Conservation (phyloP, 2,797 vertebrate species). For the Staurois parvus region DNA sequence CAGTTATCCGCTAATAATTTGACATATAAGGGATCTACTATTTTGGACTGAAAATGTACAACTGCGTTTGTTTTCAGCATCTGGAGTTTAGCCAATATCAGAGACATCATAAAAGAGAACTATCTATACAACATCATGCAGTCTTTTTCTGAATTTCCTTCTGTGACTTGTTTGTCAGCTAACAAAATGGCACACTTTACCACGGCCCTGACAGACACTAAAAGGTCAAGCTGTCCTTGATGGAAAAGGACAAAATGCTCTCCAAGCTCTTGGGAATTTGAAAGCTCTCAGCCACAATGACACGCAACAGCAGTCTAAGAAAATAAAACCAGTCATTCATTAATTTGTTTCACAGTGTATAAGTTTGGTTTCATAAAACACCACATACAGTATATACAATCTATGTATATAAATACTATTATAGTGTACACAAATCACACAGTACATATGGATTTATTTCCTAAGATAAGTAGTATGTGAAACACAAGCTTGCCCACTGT, state of each 20-base stretch:
- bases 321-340: not conserved
- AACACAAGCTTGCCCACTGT: too few species aligned
- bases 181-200: not conserved
- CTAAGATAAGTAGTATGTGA: too few species aligned
- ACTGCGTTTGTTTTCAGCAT: not conserved
- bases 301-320: not conserved
- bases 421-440: too few species aligned
- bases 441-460: too few species aligned
- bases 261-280: not conserved
- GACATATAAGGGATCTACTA: too few species aligned
- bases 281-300: not conserved
- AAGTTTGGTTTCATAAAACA: too few species aligned
- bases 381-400: too few species aligned
- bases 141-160: not conserved
- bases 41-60: too few species aligned
- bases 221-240: not conserved
- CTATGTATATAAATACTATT: too few species aligned
- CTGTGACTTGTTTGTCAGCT: not conserved
- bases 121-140: not conserved
- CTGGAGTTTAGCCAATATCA: not conserved
- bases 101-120: not conserved
- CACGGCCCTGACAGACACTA: not conserved
- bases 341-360: not conserved
- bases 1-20: too few species aligned
- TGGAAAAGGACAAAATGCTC: conserved; percentile 1